Evolutionary conservation across 2,888 invertebrate species (phyloP).

Genomic region (Disparrhopalites patrizii): DNA sequence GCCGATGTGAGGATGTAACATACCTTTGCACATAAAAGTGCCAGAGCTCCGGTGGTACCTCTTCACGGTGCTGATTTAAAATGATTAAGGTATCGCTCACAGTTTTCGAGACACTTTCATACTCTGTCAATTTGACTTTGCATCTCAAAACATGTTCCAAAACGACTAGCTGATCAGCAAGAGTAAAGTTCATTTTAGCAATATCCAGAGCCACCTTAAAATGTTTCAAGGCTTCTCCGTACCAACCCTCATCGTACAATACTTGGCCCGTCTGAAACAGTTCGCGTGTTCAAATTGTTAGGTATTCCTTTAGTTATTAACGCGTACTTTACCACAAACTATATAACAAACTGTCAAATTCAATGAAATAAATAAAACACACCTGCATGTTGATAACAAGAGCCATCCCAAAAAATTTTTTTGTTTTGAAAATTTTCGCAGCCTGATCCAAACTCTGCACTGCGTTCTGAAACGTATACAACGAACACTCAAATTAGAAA

Average conservation of each 20-base stretch:
- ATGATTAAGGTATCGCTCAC: conserved; percentile 36
- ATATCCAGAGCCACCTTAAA: conserved; percentile 39
- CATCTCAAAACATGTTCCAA: conserved; percentile 38
- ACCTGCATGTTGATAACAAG: conserved; percentile 37
- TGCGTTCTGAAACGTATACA: conserved; percentile 32
- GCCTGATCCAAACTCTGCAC: conserved; percentile 42
- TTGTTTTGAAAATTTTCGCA: conserved; percentile 38
- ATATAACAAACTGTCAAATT: too few species aligned
- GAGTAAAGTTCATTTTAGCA: conserved; percentile 36
- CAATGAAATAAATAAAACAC: not conserved
- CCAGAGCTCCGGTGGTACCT: conserved; percentile 17
- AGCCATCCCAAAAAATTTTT: conserved; percentile 35
- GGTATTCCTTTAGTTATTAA: too few species aligned
- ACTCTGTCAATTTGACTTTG: conserved; percentile 44
- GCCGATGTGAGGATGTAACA: not conserved
- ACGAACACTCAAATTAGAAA: not conserved
- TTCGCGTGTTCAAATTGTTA: too few species aligned
- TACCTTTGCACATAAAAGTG: conserved; percentile 4
- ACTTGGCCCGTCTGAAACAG: conserved; percentile 30
- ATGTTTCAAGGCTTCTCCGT: conserved; percentile 44
- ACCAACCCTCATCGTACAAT: conserved; percentile 31
- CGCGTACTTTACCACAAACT: too few species aligned
- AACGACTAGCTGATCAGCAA: conserved; percentile 41
- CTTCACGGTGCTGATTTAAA: conserved; percentile 23
- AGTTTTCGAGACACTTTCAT: conserved; percentile 44